phyloP scores from a whole-genome alignment of 2,797 vertebrate genomes.

The Hypotaenidia philippensis region DNA sequence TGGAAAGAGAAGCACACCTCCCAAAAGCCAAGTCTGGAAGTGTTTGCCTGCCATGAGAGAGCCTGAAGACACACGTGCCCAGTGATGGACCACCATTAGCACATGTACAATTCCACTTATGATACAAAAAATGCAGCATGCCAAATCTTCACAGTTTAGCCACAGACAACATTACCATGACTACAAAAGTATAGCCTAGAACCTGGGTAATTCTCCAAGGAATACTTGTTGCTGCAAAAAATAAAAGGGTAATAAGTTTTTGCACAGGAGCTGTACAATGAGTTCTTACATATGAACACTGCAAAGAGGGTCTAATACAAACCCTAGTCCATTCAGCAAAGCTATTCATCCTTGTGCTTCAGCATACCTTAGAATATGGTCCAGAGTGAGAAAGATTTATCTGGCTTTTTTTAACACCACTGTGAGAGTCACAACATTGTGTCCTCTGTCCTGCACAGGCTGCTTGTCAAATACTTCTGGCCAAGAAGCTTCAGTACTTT shows the following conservation, averaged over 20 bases:
- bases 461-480: fast-evolving
- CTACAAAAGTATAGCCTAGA: neutral
- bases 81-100: neutral
- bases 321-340: neutral
- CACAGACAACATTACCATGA: neutral
- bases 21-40: neutral
- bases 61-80: fast-evolving
- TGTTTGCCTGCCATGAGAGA: neutral
- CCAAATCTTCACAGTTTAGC: neutral
- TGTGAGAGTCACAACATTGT: neutral
- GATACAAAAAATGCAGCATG: neutral
- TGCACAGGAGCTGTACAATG: neutral
- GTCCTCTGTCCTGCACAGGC: fast-evolving
- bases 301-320: neutral
- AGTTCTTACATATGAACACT: neutral
- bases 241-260: neutral
- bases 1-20: neutral
- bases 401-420: neutral
- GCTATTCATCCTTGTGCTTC: neutral
- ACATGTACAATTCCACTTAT: neutral
- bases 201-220: neutral
- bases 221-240: neutral
- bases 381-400: slow-evolving; percentile 17
- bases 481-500: neutral
- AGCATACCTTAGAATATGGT: neutral